Base-by-base conservation (phyloP, 2,797 vertebrate genomes). In the Schizothorax lantsangensis region DNA sequence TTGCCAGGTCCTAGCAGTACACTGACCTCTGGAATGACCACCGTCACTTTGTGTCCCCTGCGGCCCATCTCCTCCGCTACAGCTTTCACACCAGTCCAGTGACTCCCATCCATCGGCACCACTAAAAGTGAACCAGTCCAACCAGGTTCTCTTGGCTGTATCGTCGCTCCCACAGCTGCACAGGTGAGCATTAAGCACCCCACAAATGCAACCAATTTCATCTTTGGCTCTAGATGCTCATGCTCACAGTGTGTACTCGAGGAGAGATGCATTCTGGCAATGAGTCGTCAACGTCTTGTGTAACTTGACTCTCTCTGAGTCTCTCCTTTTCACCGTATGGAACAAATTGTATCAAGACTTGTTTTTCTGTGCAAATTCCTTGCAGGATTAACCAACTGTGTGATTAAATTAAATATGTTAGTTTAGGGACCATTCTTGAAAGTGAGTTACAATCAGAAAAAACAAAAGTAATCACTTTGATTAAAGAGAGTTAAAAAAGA, bases 31-130 rank as follows among this genome's bases (percentile, higher is more conserved):
- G 95, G 92, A 0, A 93, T 91, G 0, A 96, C 0, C 0, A 95
- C 93, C 30, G 94, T 88, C 0, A 94, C 66, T 6, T 94, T 84
- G 0, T 96, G 95, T 0, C 96, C 95, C n/a, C 83, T 95, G 75
- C 89, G 89, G 2, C 88, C 92, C 52, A 96, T 88, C 68, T 93
- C 90, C 0, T 84, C 79, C 33, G 95, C 12, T 57, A 93, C 52
- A 0, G 88, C 21, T 0, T 87, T 91, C 90, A 96, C 90, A 52
- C 94, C 95, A 8, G 95, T 91, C 96, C 96, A 97, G 86, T 95
- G 96, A 80, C 96, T 97, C 66, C 95, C 95, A 0, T 95, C 95
- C 0, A 71, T 0, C 0, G 94, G 95, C 12, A 96, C n/a, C 86
- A 95, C 90, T 62, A 96, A 85, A 12, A 97, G 43, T 72, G 91